These are phyloP conservation scores for Dastarcus helophoroides DNA, from an alignment of 2,888 invertebrate species.

Conservation along the genomic window DNA sequence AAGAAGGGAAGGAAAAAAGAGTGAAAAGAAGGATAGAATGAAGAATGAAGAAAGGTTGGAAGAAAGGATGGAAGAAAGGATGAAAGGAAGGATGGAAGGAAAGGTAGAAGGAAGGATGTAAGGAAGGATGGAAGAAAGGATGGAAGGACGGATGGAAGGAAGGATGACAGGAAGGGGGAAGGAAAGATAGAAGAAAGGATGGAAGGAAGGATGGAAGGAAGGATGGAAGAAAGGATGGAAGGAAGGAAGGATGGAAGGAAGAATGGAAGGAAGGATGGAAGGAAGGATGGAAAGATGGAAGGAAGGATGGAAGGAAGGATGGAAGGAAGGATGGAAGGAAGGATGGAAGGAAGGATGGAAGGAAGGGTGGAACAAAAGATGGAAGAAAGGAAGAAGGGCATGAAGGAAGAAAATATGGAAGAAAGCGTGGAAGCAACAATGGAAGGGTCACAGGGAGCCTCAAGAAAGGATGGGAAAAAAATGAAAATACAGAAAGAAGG, in stretches of 20 bases:
- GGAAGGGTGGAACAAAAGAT: neutral
- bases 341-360: neutral
- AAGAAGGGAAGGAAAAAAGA: no score
- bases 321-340: neutral
- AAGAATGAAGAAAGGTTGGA: neutral
- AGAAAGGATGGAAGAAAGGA: no score
- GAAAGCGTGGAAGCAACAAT: neutral
- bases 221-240: no score
- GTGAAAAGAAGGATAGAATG: neutral
- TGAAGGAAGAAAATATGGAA: neutral
- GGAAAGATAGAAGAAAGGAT: no score
- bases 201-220: no score
- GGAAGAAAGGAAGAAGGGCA: neutral
- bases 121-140: neutral
- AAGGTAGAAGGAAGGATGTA: neutral
- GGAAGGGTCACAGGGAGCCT: neutral
- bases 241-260: no score
- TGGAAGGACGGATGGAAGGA: no score
- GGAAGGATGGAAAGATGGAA: no score
- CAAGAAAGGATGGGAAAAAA: neutral
- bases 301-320: no score
- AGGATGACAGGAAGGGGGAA: no score
- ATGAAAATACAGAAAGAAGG: neutral
- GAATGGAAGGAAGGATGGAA: no score
- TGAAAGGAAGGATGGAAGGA: neutral